Percentiles rank a stretch among this genome's conserved stretches.
These are phyloP conservation scores for Buceros bicornis DNA, from an alignment of 2,797 vertebrate genomes.

Conservation along the genomic window DNA sequence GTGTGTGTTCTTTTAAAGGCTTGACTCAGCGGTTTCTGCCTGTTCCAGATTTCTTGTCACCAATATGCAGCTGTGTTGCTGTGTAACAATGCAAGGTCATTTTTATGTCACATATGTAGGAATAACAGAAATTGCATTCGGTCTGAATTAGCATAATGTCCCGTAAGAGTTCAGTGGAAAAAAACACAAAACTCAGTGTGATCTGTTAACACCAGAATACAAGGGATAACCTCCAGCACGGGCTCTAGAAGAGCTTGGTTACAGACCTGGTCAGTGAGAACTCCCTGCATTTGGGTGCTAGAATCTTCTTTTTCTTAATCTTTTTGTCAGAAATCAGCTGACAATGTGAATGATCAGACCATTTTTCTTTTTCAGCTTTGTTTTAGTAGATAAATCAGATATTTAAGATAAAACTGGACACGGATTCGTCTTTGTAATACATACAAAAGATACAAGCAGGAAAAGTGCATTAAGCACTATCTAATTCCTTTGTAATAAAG, in stretches of 20 bases:
- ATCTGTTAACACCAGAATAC: not conserved
- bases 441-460: not conserved
- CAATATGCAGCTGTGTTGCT: not conserved
- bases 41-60: not conserved
- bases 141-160: not conserved
- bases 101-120: slow-evolving; percentile 12
- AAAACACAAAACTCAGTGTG: not conserved
- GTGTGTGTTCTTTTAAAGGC: slow-evolving; percentile 23
- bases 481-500: not conserved
- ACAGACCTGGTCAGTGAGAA: not conserved
- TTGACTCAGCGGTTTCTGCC: slow-evolving; percentile 13
- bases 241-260: not conserved
- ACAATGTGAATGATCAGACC: not conserved
- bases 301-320: not conserved
- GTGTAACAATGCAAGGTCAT: slow-evolving; percentile 64
- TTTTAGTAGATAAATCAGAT: not conserved
- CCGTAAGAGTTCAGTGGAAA: not conserved
- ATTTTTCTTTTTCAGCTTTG: not conserved
- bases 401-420: not conserved
- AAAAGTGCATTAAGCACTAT: not conserved
- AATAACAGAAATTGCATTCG: not conserved
- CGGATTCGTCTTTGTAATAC: not conserved
- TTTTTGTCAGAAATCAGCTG: not conserved
- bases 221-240: not conserved
- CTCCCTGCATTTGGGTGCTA: not conserved